Percentiles rank a stretch among this genome's conserved stretches.
These are phyloP conservation scores for Eulemur coronatus DNA, from an alignment of 2,797 vertebrate species.

Conservation along the genomic window DNA sequence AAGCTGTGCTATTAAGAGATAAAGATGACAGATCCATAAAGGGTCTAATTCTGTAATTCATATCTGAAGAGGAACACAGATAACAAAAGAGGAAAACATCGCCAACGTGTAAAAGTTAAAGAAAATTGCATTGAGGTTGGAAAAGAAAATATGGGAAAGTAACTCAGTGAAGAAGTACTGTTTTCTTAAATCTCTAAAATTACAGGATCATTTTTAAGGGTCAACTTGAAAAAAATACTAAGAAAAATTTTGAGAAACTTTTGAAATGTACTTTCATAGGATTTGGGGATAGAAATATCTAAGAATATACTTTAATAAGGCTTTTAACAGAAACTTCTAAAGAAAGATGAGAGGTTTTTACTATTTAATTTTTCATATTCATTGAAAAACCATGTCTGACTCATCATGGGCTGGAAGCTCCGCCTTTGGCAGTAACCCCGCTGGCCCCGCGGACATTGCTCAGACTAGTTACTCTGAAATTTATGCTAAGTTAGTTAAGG, in stretches of 20 bases:
- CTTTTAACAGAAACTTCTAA: not conserved
- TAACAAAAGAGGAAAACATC: not conserved
- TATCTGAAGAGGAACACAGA: not conserved
- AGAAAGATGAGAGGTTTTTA: not conserved
- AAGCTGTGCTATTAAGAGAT: not conserved
- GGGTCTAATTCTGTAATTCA: not conserved
- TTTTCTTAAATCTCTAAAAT: conserved; percentile 16
- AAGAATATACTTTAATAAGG: not conserved
- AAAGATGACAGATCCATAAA: not conserved
- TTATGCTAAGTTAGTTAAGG: not conserved
- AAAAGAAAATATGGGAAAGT: not conserved
- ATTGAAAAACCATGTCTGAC: not conserved
- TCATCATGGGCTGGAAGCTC: no score
- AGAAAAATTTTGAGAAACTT: not conserved
- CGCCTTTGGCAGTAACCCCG: no score
- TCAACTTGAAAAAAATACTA: not conserved
- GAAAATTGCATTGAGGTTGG: not conserved
- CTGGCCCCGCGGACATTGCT: not conserved
- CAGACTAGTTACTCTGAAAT: not conserved
- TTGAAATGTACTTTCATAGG: not conserved
- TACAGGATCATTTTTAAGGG: not conserved
- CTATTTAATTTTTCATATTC: not conserved
- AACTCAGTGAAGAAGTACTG: not conserved
- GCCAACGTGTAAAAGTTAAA: not conserved
- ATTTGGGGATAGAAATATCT: not conserved